Conservation (phyloP, 1,140 invertebrate genomes). For the Adelges cooleyi region DNA sequence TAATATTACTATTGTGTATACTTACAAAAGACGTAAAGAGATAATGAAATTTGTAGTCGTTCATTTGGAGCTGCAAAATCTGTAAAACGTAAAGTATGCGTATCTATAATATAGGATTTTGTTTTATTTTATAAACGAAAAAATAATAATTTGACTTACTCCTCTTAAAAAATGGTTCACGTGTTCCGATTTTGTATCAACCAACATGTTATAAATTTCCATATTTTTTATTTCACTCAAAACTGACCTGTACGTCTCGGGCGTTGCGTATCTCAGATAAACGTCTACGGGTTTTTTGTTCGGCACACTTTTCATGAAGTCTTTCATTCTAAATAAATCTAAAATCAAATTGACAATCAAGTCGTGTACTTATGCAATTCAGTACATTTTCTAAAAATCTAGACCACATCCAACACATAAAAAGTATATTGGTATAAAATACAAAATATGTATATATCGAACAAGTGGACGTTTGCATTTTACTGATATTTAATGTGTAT, state of each 20-base stretch:
- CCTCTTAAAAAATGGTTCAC: conserved; percentile 49
- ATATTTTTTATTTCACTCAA: conserved; percentile 48
- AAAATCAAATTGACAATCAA: not conserved
- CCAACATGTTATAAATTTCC: conserved; percentile 49
- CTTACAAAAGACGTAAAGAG: conserved; percentile 58
- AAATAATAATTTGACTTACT: conserved; percentile 39
- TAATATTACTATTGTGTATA: conserved; percentile 33
- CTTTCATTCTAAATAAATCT: conserved; percentile 24
- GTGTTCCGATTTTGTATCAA: conserved; percentile 47
- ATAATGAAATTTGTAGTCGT: conserved; percentile 58
- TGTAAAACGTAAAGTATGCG: conserved; percentile 35
- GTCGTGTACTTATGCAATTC: too few species aligned
- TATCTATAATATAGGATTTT: not conserved
- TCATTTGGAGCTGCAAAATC: conserved; percentile 55
- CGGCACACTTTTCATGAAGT: conserved; percentile 37
- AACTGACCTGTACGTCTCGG: conserved; percentile 45
- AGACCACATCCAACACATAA: too few species aligned
- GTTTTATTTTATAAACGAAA: not conserved
- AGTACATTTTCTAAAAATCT: not conserved
- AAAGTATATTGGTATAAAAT: too few species aligned
- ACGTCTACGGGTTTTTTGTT: conserved; percentile 44
- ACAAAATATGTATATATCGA: too few species aligned
- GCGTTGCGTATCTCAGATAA: conserved; percentile 46
- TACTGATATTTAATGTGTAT: too few species aligned
- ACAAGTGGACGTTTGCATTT: too few species aligned